A percentile compares a stretch with the other conserved stretches of the same genome.
These are phyloP conservation scores for Silurus lanzhouensis DNA, from an alignment of 2,797 vertebrate species.

Conservation along the genomic window DNA sequence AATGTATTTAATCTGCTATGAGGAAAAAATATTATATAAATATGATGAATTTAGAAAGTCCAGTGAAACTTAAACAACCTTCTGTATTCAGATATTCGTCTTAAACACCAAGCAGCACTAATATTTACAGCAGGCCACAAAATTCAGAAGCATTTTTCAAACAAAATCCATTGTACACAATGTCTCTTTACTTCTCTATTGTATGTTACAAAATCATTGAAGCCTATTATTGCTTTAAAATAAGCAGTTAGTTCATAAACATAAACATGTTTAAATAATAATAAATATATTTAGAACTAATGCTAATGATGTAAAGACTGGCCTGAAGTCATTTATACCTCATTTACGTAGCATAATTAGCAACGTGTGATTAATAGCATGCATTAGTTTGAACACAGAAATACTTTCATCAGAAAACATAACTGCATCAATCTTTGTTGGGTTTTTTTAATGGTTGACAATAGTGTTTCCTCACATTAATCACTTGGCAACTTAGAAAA, in stretches of 20 bases:
- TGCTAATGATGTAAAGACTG: constrained; percentile 5
- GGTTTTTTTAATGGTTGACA: background rate
- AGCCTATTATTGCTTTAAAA: background rate
- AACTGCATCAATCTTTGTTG: background rate
- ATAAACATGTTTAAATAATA: background rate
- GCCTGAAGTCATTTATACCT: background rate
- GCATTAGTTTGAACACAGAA: background rate
- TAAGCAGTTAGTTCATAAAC: background rate
- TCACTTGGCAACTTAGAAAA: constrained; percentile 48
- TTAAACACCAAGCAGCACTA: background rate
- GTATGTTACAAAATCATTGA: background rate
- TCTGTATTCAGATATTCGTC: background rate
- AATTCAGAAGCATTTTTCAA: background rate
- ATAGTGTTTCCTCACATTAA: constrained; percentile 21
- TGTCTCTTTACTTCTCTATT: background rate
- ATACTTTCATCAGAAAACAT: background rate
- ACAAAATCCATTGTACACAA: background rate
- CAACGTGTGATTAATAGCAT: background rate
- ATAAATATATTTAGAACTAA: background rate
- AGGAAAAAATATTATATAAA: background rate
- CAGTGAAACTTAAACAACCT: background rate
- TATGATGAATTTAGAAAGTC: background rate
- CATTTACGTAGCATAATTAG: background rate
- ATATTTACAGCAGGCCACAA: background rate
- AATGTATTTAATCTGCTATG: background rate